phyloP scores from a whole-genome alignment of 2,797 vertebrate genomes.

The Helarctos malayanus region DNA sequence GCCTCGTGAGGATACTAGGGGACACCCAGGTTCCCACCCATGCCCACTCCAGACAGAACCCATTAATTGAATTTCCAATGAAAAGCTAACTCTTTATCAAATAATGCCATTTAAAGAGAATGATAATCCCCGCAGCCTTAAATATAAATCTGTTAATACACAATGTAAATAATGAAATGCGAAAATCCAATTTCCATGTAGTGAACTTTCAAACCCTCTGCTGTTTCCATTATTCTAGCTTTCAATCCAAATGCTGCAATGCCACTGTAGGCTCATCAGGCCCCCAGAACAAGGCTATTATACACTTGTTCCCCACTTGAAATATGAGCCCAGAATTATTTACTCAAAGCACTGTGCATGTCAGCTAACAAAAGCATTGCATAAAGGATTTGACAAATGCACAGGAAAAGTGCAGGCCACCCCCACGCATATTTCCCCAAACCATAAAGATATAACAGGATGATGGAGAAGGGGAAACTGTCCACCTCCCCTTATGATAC shows the following conservation, averaged over 20 bases:
- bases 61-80: slow-evolving; percentile 85
- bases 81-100: slow-evolving; percentile 86
- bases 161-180: slow-evolving; percentile 86
- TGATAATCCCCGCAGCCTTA: slow-evolving; percentile 87
- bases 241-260: slow-evolving; percentile 77
- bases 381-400: slow-evolving; percentile 61
- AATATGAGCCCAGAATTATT: slow-evolving; percentile 77
- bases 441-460: neutral
- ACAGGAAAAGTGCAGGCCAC: slow-evolving; percentile 22
- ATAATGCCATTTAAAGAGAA: slow-evolving; percentile 86
- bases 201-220: slow-evolving; percentile 80
- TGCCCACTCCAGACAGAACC: slow-evolving; percentile 73
- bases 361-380: slow-evolving; percentile 76
- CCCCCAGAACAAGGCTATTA: slow-evolving; percentile 79
- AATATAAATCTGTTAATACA: slow-evolving; percentile 85
- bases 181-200: slow-evolving; percentile 87
- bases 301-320: slow-evolving; percentile 74
- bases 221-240: slow-evolving; percentile 85
- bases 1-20: slow-evolving; percentile 79
- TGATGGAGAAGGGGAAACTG: neutral
- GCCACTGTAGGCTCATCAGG: slow-evolving; percentile 69
- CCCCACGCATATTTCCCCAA: neutral
- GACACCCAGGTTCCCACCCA: slow-evolving; percentile 74
- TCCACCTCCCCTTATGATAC: neutral
- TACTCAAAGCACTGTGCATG: slow-evolving; percentile 69